Conservation (phyloP, 2,797 vertebrate species). For the Oreortyx pictus region DNA sequence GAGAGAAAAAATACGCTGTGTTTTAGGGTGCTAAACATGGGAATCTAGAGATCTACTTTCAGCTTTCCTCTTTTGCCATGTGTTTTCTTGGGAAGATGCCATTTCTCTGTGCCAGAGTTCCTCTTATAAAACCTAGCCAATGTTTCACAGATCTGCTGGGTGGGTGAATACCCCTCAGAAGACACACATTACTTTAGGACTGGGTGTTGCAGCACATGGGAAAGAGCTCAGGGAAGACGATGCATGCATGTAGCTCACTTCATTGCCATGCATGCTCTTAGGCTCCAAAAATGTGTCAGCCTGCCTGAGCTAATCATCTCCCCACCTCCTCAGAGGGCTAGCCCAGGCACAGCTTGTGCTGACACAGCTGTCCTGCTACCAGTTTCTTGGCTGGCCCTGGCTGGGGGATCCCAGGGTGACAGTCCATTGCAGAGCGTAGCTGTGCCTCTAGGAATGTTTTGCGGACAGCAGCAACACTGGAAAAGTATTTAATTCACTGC, state of each 20-base stretch:
- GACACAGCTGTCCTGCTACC: not conserved
- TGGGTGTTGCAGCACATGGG: not conserved
- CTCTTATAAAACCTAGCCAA: not conserved
- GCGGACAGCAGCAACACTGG: not conserved
- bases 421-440: rapidly evolving
- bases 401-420: not conserved
- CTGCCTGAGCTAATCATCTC: not conserved
- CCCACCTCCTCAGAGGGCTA: not conserved
- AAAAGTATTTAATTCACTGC: slow-evolving; percentile 1
- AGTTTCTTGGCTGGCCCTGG: rapidly evolving
- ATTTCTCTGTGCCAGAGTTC: not conserved
- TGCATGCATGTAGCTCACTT: rapidly evolving
- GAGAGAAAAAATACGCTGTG: not conserved
- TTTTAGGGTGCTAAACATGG: not conserved
- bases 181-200: not conserved
- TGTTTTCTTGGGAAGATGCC: not conserved
- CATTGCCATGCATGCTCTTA: not conserved
- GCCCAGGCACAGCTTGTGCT: not conserved
- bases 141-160: not conserved
- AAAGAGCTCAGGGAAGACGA: rapidly evolving
- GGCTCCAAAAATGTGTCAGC: not conserved
- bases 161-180: not conserved
- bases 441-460: not conserved
- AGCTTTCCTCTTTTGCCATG: not conserved
- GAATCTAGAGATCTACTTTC: not conserved